Conservation (phyloP, 2,888 invertebrate species). For the Caenorhabditis afra region DNA sequence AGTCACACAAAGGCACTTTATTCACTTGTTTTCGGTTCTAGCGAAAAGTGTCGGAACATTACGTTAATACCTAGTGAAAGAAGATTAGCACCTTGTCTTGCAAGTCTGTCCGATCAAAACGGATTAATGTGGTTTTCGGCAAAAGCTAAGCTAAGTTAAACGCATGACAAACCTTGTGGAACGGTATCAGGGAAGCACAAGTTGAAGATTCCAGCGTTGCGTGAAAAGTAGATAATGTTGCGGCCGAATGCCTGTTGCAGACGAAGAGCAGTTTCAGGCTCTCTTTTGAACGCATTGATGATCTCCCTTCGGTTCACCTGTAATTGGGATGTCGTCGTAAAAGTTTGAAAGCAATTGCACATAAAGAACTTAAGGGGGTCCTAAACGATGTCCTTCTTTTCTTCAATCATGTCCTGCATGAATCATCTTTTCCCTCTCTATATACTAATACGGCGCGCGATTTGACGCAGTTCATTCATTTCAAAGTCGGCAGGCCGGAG, state of each 20-base stretch:
- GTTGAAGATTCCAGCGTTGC: conserved; percentile 94
- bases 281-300: conserved; percentile 74
- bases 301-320: conserved; percentile 76
- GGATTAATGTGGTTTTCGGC: not conserved
- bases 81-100: conserved; percentile 39
- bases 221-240: conserved; percentile 92
- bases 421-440: conserved; percentile 21
- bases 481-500: conserved; percentile 14
- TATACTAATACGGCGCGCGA: conserved; percentile 29
- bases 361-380: not conserved
- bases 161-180: conserved; percentile 83
- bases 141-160: not conserved
- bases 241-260: conserved; percentile 84
- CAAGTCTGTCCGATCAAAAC: not conserved
- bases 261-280: conserved; percentile 76
- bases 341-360: not conserved
- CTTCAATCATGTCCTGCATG: conserved; percentile 9
- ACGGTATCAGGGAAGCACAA: conserved; percentile 94
- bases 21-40: conserved; percentile 48
- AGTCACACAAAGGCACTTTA: conserved; percentile 47
- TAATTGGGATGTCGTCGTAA: conserved; percentile 30
- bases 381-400: conserved; percentile 27
- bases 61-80: conserved; percentile 9
- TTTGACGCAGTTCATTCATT: conserved; percentile 23
- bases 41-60: conserved; percentile 10